These are phyloP conservation scores for Entomyzon cyanotis DNA, from an alignment of 2,113 vertebrate genomes.

Conservation along the genomic window DNA sequence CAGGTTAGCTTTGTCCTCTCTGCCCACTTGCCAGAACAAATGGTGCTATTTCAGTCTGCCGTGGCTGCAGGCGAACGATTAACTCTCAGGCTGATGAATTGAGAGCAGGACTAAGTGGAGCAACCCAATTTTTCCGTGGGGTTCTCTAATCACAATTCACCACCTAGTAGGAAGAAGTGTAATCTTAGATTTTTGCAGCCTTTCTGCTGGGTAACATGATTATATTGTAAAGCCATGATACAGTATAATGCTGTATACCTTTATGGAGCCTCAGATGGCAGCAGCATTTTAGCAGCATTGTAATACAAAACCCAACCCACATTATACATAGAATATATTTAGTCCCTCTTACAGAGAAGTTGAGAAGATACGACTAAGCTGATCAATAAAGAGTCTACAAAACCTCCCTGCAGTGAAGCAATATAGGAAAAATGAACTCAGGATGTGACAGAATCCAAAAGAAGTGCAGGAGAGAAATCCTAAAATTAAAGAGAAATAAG, in stretches of 20 bases:
- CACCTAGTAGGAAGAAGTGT: neutral
- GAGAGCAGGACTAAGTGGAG: constrained; percentile 33
- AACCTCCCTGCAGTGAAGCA: neutral
- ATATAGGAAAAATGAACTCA: neutral
- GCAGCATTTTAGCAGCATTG: neutral
- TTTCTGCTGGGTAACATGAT: neutral
- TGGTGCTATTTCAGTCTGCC: neutral
- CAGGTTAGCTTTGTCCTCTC: constrained; percentile 20
- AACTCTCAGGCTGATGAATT: constrained; percentile 39
- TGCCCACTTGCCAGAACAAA: constrained; percentile 43
- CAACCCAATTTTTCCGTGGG: neutral
- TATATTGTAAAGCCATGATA: neutral
- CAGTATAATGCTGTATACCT: neutral
- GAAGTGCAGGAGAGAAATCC: neutral
- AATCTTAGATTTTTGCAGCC: neutral
- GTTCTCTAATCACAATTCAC: constrained; percentile 36
- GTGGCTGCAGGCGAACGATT: neutral
- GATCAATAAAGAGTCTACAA: neutral
- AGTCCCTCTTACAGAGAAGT: neutral
- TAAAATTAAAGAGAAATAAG: neutral
- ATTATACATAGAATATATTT: neutral
- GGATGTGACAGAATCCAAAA: neutral
- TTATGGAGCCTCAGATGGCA: neutral
- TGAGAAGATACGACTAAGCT: neutral
- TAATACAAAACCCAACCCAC: neutral